A percentile compares a stretch with the other conserved stretches of the same genome.
phyloP scores from a whole-genome alignment of 2,797 vertebrate genomes.

The Dallia pectoralis region DNA sequence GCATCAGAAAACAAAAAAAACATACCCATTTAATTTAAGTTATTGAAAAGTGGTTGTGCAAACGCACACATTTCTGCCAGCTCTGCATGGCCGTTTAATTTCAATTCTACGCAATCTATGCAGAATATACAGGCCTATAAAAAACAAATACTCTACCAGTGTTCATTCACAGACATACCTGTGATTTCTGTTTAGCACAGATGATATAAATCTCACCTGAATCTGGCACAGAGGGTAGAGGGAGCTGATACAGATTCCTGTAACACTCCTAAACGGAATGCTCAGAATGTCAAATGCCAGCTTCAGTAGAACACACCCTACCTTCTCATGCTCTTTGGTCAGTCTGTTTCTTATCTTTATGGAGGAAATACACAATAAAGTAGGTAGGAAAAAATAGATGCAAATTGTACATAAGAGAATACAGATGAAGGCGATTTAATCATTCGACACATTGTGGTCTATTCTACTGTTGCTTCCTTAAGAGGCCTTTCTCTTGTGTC shows the following conservation, averaged over 20 bases:
- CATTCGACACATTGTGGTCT: conserved; percentile 21
- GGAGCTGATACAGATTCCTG: neutral
- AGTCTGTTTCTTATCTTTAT: neutral
- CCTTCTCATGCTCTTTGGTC: neutral
- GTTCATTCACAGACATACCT: neutral
- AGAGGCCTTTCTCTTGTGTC: conserved; percentile 42
- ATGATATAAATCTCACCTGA: neutral
- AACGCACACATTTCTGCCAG: too few relatives aligned
- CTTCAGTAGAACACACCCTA: conserved; percentile 35
- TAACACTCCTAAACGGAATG: neutral
- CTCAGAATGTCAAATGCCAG: conserved; percentile 39
- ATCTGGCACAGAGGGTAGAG: neutral
- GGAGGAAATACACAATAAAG: too few relatives aligned
- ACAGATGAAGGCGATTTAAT: conserved; percentile 30
- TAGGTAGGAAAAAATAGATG: neutral
- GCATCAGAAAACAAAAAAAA: too few relatives aligned
- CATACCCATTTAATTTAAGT: too few relatives aligned
- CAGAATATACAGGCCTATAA: too few relatives aligned
- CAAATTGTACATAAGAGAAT: neutral
- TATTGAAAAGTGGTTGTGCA: too few relatives aligned
- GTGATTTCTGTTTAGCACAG: neutral
- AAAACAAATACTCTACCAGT: too few relatives aligned
- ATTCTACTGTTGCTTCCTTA: conserved; percentile 31
- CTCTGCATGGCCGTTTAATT: too few relatives aligned
- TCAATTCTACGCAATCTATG: too few relatives aligned